Percentiles rank a stretch among this genome's conserved stretches.
Conservation (phyloP, 2,113 vertebrate species). For the Prunella himalayana region DNA sequence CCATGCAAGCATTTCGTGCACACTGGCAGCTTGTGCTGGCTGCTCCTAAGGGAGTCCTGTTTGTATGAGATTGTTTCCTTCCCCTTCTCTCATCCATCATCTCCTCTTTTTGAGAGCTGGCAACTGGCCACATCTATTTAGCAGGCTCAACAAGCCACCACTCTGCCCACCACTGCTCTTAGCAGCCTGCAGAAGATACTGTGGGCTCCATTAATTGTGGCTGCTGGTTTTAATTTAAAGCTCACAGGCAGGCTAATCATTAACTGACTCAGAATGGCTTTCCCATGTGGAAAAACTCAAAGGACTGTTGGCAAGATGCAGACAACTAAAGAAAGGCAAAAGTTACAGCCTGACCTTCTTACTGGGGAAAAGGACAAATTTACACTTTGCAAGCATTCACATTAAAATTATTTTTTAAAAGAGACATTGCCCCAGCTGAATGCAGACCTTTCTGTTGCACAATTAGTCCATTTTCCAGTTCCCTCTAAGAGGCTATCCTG, state of each 20-base stretch:
- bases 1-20: background rate
- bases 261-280: background rate
- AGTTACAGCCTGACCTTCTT: background rate
- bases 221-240: constrained; percentile 49
- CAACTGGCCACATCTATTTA: constrained; percentile 7
- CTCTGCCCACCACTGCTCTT: background rate
- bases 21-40: background rate
- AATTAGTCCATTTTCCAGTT: background rate
- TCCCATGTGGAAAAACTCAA: background rate
- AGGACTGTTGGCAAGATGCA: background rate
- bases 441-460: background rate
- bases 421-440: background rate
- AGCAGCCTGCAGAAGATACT: background rate
- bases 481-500: background rate
- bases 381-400: background rate
- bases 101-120: constrained; percentile 5
- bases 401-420: background rate
- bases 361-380: background rate
- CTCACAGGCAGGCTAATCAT: constrained; percentile 25
- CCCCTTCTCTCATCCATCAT: constrained; percentile 19
- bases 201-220: constrained; percentile 5
- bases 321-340: background rate
- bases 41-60: background rate
- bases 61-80: constrained; percentile 12
- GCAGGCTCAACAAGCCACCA: background rate